phyloP scores from a whole-genome alignment of 2,797 vertebrate genomes.

The Petrocephalus sullivani region DNA sequence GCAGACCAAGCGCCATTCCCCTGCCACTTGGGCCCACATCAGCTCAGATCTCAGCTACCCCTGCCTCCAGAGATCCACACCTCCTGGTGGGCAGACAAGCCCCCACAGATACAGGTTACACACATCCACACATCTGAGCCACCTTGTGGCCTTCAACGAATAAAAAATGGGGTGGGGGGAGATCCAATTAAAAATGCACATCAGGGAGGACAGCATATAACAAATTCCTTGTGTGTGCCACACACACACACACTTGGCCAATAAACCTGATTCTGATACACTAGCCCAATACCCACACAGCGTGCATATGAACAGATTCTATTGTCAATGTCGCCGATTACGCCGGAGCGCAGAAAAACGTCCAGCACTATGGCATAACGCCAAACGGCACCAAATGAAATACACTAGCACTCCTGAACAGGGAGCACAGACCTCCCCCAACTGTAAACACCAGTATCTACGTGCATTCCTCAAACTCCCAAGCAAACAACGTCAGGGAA shows the following conservation, averaged over 20 bases:
- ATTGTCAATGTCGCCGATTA: background rate
- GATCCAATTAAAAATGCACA: background rate
- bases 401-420: background rate
- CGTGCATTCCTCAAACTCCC: background rate
- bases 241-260: too few relatives aligned
- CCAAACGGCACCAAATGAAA: background rate
- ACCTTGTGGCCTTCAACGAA: background rate
- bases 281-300: background rate
- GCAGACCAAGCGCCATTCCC: background rate
- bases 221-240: too few relatives aligned
- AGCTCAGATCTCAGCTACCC: background rate
- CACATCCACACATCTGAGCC: background rate
- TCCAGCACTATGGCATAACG: background rate
- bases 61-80: background rate
- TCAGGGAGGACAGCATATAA: background rate
- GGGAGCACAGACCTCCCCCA: background rate
- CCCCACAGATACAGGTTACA: background rate
- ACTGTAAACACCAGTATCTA: background rate
- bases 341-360: background rate
- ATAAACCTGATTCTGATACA: too few relatives aligned
- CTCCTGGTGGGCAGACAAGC: background rate
- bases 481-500: background rate
- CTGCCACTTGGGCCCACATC: background rate
- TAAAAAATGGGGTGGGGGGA: background rate
- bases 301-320: background rate